Conservation (phyloP, 2,888 invertebrate species). For the Allophyes oxyacanthae region DNA sequence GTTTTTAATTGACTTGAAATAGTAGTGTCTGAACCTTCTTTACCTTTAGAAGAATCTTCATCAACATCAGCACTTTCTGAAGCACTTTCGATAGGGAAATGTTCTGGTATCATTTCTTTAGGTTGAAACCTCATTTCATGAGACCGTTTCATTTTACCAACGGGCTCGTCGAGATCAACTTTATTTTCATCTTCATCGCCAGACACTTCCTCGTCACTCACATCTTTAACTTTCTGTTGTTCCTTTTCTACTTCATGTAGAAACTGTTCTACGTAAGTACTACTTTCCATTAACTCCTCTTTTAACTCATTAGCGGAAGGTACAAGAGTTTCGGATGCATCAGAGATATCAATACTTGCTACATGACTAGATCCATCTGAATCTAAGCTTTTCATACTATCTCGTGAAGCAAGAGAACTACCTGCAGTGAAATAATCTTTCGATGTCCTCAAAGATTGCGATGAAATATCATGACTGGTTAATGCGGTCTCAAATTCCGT, state of each 20-base stretch:
- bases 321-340: conserved; percentile 97
- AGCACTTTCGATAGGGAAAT: conserved; percentile 78
- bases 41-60: conserved; percentile 80
- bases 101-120: conserved; percentile 86
- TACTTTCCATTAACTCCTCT: conserved; percentile 92
- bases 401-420: conserved; percentile 96
- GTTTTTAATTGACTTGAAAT: conserved; percentile 85
- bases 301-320: conserved; percentile 96
- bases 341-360: conserved; percentile 96
- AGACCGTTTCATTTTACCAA: conserved; percentile 95
- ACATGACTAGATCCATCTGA: conserved; percentile 97
- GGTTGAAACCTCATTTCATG: conserved; percentile 97
- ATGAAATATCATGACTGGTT: conserved; percentile 94
- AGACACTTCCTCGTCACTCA: conserved; percentile 87
- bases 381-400: conserved; percentile 96
- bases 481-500: conserved; percentile 96
- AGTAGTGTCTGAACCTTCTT: conserved; percentile 82
- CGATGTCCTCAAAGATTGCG: conserved; percentile 92
- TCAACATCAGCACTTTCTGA: conserved; percentile 83
- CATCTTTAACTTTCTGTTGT: conserved; percentile 79
- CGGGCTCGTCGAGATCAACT: conserved; percentile 86
- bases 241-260: conserved; percentile 81
- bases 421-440: conserved; percentile 96
- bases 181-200: conserved; percentile 89
- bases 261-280: conserved; percentile 89